Evolutionary conservation across 2,888 invertebrate species (phyloP).

Genomic region (Zaprionus bogoriensis): DNA sequence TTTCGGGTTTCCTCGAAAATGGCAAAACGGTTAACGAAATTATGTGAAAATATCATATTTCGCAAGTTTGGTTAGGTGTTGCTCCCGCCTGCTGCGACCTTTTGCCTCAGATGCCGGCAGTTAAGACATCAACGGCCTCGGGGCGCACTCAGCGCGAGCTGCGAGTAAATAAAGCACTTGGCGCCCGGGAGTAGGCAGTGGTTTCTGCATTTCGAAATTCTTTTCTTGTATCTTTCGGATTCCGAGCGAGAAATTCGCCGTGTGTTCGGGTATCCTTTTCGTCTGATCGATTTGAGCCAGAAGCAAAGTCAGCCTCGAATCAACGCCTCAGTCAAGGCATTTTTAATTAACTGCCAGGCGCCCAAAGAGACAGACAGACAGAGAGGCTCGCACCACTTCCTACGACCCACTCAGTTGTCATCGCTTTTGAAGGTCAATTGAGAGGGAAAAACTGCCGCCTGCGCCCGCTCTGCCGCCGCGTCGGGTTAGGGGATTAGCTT

Average conservation of each 20-base stretch:
- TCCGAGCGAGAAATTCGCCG: background rate
- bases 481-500: background rate
- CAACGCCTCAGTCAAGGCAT: slow-evolving; percentile 12
- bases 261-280: slow-evolving; percentile 3
- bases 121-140: background rate
- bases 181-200: slow-evolving; percentile 9
- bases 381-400: background rate
- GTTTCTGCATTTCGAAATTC: background rate
- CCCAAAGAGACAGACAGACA: slow-evolving; percentile 11
- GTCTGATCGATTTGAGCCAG: slow-evolving; percentile 29
- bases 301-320: slow-evolving; percentile 5
- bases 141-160: background rate
- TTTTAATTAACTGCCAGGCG: slow-evolving; percentile 51
- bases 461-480: no score
- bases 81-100: background rate
- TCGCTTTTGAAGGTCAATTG: background rate
- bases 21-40: background rate
- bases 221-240: no score
- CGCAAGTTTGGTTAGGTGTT: no score
- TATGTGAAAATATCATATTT: background rate
- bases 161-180: background rate
- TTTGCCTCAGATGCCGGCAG: background rate
- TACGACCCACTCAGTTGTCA: background rate
- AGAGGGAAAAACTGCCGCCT: background rate
- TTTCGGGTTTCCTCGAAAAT: background rate